These are phyloP conservation scores for Hirtodrosophila histrioides DNA, from an alignment of 2,888 invertebrate species.

Conservation along the genomic window DNA sequence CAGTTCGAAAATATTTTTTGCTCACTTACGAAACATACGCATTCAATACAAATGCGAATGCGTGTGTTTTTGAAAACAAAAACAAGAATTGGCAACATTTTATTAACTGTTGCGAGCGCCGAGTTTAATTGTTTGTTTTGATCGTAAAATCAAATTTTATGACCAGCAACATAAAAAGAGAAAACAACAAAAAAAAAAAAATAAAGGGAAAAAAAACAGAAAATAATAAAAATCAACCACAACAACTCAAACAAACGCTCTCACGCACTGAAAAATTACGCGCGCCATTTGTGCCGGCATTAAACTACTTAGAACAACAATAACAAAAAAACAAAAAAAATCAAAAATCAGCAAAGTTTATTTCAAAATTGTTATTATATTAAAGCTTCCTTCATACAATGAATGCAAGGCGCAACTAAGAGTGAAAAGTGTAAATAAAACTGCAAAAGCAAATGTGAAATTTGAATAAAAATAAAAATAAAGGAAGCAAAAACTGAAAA, in stretches of 20 bases:
- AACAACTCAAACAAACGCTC: constrained; percentile 44
- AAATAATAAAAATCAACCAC: constrained; percentile 29
- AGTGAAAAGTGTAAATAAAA: constrained; percentile 16
- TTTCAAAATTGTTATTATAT: constrained; percentile 1
- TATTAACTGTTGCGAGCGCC: constrained; percentile 74
- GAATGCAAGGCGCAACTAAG: too few relatives aligned
- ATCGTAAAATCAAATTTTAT: constrained; percentile 83
- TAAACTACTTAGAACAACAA: constrained; percentile 44
- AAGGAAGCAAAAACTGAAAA: neutral
- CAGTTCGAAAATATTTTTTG: constrained; percentile 37
- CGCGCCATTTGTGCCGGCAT: constrained; percentile 65
- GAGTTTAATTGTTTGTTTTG: constrained; percentile 84
- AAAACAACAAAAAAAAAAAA: constrained; percentile 33
- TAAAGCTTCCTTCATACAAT: too few relatives aligned
- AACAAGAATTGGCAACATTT: constrained; percentile 50
- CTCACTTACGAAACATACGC: constrained; percentile 12
- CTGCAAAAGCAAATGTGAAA: constrained; percentile 2
- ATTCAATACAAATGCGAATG: constrained; percentile 4
- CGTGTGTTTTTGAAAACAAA: constrained; percentile 17
- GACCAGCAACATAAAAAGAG: constrained; percentile 74
- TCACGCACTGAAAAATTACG: constrained; percentile 54
- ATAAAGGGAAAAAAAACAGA: constrained; percentile 53
- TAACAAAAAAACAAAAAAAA: constrained; percentile 34
- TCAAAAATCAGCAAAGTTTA: constrained; percentile 17
- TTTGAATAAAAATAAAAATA: constrained; percentile 2